phyloP scores from a whole-genome alignment of 23 tunicate species.

The Clavelina lepadiformis region DNA sequence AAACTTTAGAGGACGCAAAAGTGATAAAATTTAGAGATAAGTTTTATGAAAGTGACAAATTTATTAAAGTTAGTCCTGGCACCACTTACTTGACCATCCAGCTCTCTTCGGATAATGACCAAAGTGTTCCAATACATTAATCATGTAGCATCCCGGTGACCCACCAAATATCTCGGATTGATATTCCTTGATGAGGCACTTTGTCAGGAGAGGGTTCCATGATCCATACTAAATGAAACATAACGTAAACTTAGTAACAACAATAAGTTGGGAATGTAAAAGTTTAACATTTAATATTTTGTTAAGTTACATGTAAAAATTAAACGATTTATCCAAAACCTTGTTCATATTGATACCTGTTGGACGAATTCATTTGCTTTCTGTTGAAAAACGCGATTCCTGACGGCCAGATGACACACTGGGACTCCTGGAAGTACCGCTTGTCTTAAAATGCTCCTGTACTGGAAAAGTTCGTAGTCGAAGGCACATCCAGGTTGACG shows the following conservation, averaged over 20 bases:
- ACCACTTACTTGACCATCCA: constrained; percentile 69
- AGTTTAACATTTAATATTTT: no score
- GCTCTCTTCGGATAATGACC: constrained; percentile 60
- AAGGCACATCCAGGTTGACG: constrained; percentile 68
- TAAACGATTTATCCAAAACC: no score
- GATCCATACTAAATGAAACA: background rate
- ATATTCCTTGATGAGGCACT: constrained; percentile 48
- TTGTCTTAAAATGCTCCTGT: constrained; percentile 48
- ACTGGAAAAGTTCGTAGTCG: constrained; percentile 39
- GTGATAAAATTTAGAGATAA: no score
- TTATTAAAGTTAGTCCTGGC: background rate
- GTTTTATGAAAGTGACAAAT: background rate
- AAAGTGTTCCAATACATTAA: constrained; percentile 41
- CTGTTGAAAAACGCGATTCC: constrained; percentile 44
- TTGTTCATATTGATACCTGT: constrained; percentile 18
- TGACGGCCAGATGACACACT: constrained; percentile 73
- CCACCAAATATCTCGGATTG: constrained; percentile 38
- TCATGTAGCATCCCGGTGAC: constrained; percentile 70
- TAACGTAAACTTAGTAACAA: no score
- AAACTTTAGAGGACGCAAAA: background rate
- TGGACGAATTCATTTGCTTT: constrained; percentile 7
- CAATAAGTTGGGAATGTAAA: no score
- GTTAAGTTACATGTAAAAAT: no score
- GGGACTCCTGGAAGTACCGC: constrained; percentile 83
- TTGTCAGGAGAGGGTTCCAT: constrained; percentile 76